Conservation (phyloP, 2,888 invertebrate genomes). For the Eristalis tenax region DNA sequence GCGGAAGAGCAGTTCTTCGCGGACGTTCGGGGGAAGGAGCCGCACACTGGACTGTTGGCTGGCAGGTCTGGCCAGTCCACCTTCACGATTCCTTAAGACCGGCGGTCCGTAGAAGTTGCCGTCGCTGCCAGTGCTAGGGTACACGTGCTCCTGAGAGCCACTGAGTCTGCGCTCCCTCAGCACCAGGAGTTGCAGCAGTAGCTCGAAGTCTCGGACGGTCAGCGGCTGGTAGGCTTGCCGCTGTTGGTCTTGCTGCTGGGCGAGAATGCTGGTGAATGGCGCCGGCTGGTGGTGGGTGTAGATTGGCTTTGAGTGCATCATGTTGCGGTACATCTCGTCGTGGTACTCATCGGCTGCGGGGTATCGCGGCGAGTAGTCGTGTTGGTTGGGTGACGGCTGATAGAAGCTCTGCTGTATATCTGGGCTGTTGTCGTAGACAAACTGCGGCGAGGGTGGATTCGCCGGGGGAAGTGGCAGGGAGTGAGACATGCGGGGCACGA, state of each 20-base stretch:
- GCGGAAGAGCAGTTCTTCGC: constrained; percentile 87
- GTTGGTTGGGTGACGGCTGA: background rate
- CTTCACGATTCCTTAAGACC: background rate
- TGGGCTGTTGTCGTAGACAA: constrained; percentile 44
- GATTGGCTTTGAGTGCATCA: constrained; percentile 75
- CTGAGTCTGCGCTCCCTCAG: constrained; percentile 85
- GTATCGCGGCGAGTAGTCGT: constrained; percentile 32
- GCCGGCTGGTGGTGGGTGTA: constrained; percentile 61
- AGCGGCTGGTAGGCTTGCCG: constrained; percentile 84
- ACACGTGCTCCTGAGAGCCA: constrained; percentile 49
- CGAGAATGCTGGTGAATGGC: background rate
- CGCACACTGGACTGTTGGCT: constrained; percentile 19
- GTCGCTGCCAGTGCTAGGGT: background rate
- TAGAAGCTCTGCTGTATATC: constrained; percentile 34
- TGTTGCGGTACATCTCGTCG: constrained; percentile 77
- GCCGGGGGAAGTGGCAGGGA: background rate
- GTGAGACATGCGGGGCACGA: background rate
- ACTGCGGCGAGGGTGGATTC: constrained; percentile 6
- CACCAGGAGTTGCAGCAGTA: constrained; percentile 85
- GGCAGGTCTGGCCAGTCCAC: background rate
- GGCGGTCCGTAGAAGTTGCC: constrained; percentile 13
- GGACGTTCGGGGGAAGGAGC: constrained; percentile 85
- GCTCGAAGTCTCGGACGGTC: constrained; percentile 87
- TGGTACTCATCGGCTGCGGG: constrained; percentile 75
- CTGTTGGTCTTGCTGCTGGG: constrained; percentile 74